phyloP scores from a whole-genome alignment of 2,113 vertebrate species.

The Archilochus colubris region DNA sequence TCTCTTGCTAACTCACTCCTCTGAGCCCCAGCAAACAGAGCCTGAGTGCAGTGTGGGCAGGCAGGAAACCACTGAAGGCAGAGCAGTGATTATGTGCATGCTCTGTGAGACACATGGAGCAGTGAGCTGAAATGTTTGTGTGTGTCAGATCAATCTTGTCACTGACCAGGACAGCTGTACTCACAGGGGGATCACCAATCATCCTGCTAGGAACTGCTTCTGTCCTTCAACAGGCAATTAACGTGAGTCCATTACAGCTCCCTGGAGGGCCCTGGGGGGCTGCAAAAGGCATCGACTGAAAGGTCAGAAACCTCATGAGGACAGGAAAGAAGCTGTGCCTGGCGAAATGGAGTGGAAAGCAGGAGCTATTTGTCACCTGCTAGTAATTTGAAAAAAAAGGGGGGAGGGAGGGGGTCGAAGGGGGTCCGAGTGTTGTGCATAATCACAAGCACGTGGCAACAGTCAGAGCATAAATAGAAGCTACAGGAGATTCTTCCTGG shows the following conservation, averaged over 20 bases:
- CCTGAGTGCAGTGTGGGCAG: constrained; percentile 37
- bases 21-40: constrained; percentile 47
- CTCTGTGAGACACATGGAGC: constrained; percentile 35
- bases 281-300: constrained; percentile 80
- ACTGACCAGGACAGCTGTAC: constrained; percentile 80
- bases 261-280: constrained; percentile 71
- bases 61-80: constrained; percentile 54
- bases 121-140: constrained; percentile 39
- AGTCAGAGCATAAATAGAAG: constrained; percentile 51
- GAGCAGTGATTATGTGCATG: constrained; percentile 45
- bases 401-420: not conserved
- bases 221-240: constrained; percentile 91
- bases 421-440: constrained; percentile 61
- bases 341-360: constrained; percentile 86
- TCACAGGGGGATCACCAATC: constrained; percentile 83
- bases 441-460: constrained; percentile 49
- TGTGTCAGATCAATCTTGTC: constrained; percentile 77
- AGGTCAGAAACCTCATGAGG: constrained; percentile 84
- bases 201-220: constrained; percentile 81
- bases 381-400: constrained; percentile 71
- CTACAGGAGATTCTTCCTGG: not conserved
- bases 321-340: constrained; percentile 71
- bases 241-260: constrained; percentile 84
- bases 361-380: constrained; percentile 83
- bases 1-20: constrained; percentile 32